phyloP scores from a whole-genome alignment of 2,888 invertebrate species.

The Onchidella celtica region DNA sequence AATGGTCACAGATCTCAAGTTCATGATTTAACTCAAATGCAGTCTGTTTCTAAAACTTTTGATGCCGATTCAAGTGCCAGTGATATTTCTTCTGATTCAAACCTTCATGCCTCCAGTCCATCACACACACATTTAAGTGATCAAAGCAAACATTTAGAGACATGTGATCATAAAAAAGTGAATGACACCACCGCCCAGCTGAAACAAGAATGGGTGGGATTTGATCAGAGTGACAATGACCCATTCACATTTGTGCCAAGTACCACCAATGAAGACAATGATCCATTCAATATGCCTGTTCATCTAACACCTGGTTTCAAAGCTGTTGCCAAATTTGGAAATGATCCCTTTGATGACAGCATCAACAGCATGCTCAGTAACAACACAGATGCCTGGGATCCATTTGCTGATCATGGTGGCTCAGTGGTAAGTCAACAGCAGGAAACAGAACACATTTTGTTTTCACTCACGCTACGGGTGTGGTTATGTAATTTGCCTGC shows the following conservation, averaged over 20 bases:
- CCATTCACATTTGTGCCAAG: too few relatives aligned
- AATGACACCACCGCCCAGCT: neutral
- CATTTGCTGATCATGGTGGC: slow-evolving; percentile 12
- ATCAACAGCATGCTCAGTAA: neutral
- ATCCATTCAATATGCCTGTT: slow-evolving; percentile 41
- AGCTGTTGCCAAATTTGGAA: slow-evolving; percentile 48
- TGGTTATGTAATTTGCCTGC: too few relatives aligned
- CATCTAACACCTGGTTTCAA: slow-evolving; percentile 46
- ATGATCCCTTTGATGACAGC: slow-evolving; percentile 48
- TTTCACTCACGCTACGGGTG: neutral
- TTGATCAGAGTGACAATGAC: neutral
- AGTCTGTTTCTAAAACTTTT: neutral
- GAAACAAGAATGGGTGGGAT: slow-evolving; percentile 12
- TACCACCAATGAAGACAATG: neutral
- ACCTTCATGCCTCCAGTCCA: neutral
- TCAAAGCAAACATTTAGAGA: neutral
- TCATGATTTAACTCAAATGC: too few relatives aligned
- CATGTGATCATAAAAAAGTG: neutral
- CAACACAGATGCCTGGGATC: slow-evolving; percentile 24
- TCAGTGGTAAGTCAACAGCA: slow-evolving; percentile 19
- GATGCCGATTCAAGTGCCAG: neutral
- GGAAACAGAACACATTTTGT: too few relatives aligned
- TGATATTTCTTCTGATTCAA: neutral
- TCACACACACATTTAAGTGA: too few relatives aligned
- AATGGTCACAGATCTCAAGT: neutral